phyloP scores from a whole-genome alignment of 2,888 invertebrate genomes.

The Dyspetes luteomarginatus region DNA sequence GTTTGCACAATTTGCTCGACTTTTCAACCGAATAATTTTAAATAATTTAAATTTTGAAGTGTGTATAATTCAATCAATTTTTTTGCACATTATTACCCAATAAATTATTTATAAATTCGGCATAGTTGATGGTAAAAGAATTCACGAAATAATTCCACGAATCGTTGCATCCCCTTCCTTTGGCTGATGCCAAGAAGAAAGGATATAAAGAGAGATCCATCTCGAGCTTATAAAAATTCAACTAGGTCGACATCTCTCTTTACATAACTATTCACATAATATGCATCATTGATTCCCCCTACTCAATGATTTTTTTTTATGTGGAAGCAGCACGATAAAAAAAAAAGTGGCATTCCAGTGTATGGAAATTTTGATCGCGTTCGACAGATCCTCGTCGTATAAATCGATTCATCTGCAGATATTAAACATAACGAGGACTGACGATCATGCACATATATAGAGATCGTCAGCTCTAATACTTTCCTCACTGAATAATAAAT shows the following conservation, averaged over 20 bases:
- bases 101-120: too few relatives aligned
- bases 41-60: too few relatives aligned
- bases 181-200: not conserved
- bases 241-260: not conserved
- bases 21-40: too few relatives aligned
- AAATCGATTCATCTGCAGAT: conserved; percentile 1
- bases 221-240: not conserved
- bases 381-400: conserved; percentile 10
- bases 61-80: too few relatives aligned
- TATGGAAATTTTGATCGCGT: not conserved
- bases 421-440: not conserved
- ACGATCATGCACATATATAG: not conserved
- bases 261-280: conserved; percentile 7
- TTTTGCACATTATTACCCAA: too few relatives aligned
- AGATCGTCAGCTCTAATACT: too few relatives aligned
- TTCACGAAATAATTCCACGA: too few relatives aligned
- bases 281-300: not conserved
- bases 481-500: not conserved
- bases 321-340: too few relatives aligned
- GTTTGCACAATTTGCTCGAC: too few relatives aligned
- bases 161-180: not conserved
- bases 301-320: not conserved
- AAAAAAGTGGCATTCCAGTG: not conserved
- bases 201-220: not conserved
- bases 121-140: too few relatives aligned